Evolutionary conservation across 1,140 invertebrate genomes (phyloP).

Genomic region (Cydia splendana): DNA sequence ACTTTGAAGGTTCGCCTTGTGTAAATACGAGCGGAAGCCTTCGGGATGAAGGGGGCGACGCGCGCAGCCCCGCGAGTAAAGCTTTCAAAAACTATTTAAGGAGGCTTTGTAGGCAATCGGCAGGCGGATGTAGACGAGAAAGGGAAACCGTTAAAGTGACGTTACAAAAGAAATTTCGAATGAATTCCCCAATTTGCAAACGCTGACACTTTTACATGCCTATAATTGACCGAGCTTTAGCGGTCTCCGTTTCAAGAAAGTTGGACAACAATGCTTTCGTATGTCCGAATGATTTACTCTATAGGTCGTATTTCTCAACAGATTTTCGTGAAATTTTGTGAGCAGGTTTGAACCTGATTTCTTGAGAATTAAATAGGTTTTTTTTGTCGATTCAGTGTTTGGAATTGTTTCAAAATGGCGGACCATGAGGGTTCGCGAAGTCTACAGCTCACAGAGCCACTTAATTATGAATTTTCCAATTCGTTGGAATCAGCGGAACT

Average conservation of each 20-base stretch:
- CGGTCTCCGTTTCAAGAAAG: too few species aligned
- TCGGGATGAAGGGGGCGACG: slow-evolving; percentile 44
- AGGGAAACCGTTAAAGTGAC: slow-evolving; percentile 7
- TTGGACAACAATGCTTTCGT: too few species aligned
- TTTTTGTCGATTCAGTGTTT: too few species aligned
- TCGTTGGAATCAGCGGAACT: slow-evolving; percentile 20
- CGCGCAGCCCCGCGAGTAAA: slow-evolving; percentile 49
- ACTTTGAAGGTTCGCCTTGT: slow-evolving; percentile 51
- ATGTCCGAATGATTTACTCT: too few species aligned
- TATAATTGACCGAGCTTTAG: not conserved
- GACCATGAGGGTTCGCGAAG: not conserved
- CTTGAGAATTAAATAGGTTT: too few species aligned
- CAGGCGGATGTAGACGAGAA: slow-evolving; percentile 31
- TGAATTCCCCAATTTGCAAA: slow-evolving; percentile 2
- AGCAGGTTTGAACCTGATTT: too few species aligned
- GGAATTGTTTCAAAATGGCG: too few species aligned
- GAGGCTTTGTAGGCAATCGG: slow-evolving; percentile 65
- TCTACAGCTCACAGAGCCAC: too few species aligned
- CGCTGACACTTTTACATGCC: not conserved
- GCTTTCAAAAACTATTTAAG: slow-evolving; percentile 74
- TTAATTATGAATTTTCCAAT: slow-evolving; percentile 9
- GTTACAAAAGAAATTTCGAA: slow-evolving; percentile 14
- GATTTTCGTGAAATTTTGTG: too few species aligned
- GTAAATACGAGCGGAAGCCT: slow-evolving; percentile 52
- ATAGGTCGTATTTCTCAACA: too few species aligned